Base-by-base conservation (phyloP, 2,888 invertebrate species). In the Stenodera caucasica region DNA sequence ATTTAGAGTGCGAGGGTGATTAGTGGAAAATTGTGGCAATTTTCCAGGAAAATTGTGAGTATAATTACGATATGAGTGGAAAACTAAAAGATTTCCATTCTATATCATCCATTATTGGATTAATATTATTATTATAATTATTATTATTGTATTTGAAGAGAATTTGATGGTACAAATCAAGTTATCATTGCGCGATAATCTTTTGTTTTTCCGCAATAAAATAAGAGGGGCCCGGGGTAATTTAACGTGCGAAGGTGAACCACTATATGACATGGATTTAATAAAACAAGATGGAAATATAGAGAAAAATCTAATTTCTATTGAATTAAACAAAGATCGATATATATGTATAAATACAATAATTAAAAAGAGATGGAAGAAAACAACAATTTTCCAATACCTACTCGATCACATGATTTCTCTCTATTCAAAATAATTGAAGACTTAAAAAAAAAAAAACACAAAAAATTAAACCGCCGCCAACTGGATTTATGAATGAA, bases 401-500 rank as follows among this genome's bases (percentile, higher is more conserved):
- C 45, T 21, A 45, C 21, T 45, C 4, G 21, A 40, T 40, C 40
- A 40, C 40, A 9, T 18, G 40, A 40, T 40, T 18, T 40, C 8
- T 2, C 40, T 40, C 2, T 26, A 26, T 26, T 26, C 26, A 26
- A 1, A 15, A 37, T 15, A 14, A 37, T 6, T 7, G 9, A 40
- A 40, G 1, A 8, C 2, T 2, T 2, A 15, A 37, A 37, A 7
- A 37, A 15, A 37, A 18, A 26, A 5, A 37, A 37, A 7, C 14
- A 15, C 14, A 18, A 26, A 5, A 26, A 26, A 26, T 26, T 26
- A 4, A 45, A 23, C 12, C 12, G 23, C 12, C 23, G 45, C 45
- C 45, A 45, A 45, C 45, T 45, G 45, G 45, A 45, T 45, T 45
- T 45, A 45, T 45, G 45, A 45, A 45, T 45, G 45, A 45, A 45